A percentile compares a stretch with the other conserved stretches of the same genome.
phyloP scores from a whole-genome alignment of 30 jellyfish, hydroid and myxozoan species.

The Hydractinia echinata region DNA sequence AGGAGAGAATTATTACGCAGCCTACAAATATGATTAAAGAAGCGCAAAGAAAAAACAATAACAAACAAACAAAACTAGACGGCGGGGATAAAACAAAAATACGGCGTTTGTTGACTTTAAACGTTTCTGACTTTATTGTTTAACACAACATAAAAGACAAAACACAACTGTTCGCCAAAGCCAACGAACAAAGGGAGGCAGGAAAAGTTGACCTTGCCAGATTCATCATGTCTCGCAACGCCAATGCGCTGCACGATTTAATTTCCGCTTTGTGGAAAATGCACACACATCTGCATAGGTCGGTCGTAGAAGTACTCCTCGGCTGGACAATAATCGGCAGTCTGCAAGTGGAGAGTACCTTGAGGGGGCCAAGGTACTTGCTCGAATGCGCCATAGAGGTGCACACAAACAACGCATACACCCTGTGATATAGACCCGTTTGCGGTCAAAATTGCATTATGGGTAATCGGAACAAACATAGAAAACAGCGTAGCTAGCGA shows the following conservation, averaged over 20 bases:
- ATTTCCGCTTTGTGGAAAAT: conserved; percentile 40
- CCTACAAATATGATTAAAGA: conserved; percentile 30
- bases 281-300: too few species aligned
- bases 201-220: conserved; percentile 34
- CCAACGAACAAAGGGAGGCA: conserved; percentile 37
- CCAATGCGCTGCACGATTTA: conserved; percentile 25
- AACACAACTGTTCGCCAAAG: conserved; percentile 38
- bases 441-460: too few species aligned
- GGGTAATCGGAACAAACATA: too few species aligned
- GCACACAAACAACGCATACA: too few species aligned
- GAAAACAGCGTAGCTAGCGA: too few species aligned
- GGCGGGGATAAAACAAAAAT: background rate
- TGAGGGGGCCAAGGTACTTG: too few species aligned
- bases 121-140: conserved; percentile 11
- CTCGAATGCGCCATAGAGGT: too few species aligned
- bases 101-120: conserved; percentile 24
- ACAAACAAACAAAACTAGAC: background rate
- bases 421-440: too few species aligned
- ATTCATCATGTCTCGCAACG: conserved; percentile 16
- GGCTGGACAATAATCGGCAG: too few species aligned
- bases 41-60: background rate
- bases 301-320: too few species aligned
- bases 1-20: conserved; percentile 30
- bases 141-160: conserved; percentile 18
- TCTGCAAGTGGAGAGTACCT: too few species aligned